phyloP scores from a whole-genome alignment of 2,797 vertebrate species.

The Acanthurus lineatus region DNA sequence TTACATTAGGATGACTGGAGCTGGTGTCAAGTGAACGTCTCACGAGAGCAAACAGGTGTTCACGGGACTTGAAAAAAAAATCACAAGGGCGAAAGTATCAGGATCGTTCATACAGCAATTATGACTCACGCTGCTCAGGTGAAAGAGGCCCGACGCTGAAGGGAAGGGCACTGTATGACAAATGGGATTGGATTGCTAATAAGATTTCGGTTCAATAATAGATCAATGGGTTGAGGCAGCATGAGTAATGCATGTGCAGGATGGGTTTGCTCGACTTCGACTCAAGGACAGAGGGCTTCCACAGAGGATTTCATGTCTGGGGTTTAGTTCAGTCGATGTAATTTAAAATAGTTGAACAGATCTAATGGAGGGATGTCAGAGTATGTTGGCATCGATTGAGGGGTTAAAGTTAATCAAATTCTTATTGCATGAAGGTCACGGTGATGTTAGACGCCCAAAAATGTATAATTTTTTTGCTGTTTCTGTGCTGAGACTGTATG shows the following conservation, averaged over 20 bases:
- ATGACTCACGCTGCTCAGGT: slow-evolving; percentile 62
- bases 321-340: slow-evolving; percentile 5
- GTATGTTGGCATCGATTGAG: slow-evolving; percentile 7
- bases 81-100: slow-evolving; percentile 34
- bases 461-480: not conserved
- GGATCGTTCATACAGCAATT: slow-evolving; percentile 25
- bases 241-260: slow-evolving; percentile 61
- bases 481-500: not conserved
- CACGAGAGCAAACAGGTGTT: slow-evolving; percentile 59
- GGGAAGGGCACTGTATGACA: slow-evolving; percentile 69
- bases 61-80: slow-evolving; percentile 4
- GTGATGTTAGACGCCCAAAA: not conserved
- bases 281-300: slow-evolving; percentile 56
- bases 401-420: slow-evolving; percentile 20
- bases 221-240: slow-evolving; percentile 65
- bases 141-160: slow-evolving; percentile 35
- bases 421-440: slow-evolving; percentile 20
- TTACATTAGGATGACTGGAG: slow-evolving; percentile 12
- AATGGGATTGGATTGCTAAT: slow-evolving; percentile 66
- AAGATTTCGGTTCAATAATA: slow-evolving; percentile 71
- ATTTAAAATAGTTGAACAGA: slow-evolving; percentile 6
- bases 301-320: slow-evolving; percentile 1
- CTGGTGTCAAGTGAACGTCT: slow-evolving; percentile 60
- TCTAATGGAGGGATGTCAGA: not conserved
- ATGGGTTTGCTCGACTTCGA: slow-evolving; percentile 34